Evolutionary conservation across 2,113 vertebrate genomes (phyloP).

Genomic region (Thryonomys swinderianus): DNA sequence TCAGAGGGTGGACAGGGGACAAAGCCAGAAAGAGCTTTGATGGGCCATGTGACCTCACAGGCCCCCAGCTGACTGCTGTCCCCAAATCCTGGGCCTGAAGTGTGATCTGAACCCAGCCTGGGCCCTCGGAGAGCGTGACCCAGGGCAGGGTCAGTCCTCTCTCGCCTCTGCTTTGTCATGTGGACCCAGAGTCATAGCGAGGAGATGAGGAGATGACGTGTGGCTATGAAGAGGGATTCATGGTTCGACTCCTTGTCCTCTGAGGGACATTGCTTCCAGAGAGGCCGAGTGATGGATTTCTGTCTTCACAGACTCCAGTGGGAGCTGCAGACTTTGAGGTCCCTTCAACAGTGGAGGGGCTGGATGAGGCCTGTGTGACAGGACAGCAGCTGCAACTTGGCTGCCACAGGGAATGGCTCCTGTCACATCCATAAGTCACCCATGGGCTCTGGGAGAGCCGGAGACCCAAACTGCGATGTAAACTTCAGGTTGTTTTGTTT

Average conservation of each 20-base stretch:
- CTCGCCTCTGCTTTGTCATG: background rate
- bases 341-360: background rate
- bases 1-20: background rate
- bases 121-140: background rate
- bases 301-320: background rate
- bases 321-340: background rate
- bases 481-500: no score
- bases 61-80: background rate
- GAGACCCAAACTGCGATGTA: background rate
- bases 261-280: background rate
- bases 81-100: no score
- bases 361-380: background rate
- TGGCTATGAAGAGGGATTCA: accelerated
- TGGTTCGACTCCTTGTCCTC: accelerated
- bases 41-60: background rate
- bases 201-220: no score
- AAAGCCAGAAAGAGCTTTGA: background rate
- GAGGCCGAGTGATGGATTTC: background rate
- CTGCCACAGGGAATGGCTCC: accelerated
- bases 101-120: background rate
- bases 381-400: accelerated
- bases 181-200: background rate
- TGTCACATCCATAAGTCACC: background rate
- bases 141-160: background rate
- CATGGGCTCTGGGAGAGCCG: background rate